A percentile compares a stretch with the other conserved stretches of the same genome.
These are phyloP conservation scores for Drosophila lacicola DNA, from an alignment of 2,888 invertebrate genomes.

Conservation along the genomic window DNA sequence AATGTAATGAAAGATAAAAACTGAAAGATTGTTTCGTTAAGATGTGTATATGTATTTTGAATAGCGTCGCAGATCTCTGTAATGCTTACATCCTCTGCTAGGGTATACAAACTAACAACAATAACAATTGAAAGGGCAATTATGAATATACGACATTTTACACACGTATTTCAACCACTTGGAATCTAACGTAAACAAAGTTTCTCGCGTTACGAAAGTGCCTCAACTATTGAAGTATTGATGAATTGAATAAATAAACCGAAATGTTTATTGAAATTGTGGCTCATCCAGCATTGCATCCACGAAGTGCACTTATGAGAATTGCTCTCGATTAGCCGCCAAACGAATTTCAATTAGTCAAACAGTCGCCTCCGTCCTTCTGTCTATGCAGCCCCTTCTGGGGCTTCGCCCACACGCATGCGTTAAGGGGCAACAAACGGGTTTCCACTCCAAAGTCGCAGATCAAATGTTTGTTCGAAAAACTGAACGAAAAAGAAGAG, in stretches of 20 bases:
- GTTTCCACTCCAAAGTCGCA: conserved; percentile 12
- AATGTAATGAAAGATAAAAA: too few species aligned
- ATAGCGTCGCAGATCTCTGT: background rate
- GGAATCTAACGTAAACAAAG: conserved; percentile 38
- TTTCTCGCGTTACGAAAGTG: conserved; percentile 59
- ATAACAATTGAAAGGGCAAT: conserved; percentile 48
- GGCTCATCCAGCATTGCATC: conserved; percentile 17
- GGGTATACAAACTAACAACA: conserved; percentile 6
- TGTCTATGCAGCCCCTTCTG: conserved; percentile 9
- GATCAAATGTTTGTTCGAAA: conserved; percentile 37
- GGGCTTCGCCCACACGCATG: conserved; percentile 41
- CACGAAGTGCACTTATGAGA: conserved; percentile 57
- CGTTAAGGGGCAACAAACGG: conserved; percentile 26
- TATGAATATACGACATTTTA: conserved; percentile 54
- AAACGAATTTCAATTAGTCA: conserved; percentile 59
- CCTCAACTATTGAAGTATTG: conserved; percentile 35
- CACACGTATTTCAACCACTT: conserved; percentile 51
- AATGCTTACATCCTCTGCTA: background rate
- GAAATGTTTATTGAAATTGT: conserved; percentile 15
- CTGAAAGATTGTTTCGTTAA: too few species aligned
- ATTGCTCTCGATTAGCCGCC: conserved; percentile 50
- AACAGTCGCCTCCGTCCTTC: conserved; percentile 19
- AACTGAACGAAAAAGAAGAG: conserved; percentile 6
- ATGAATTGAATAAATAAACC: conserved; percentile 7
- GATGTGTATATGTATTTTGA: too few species aligned